Evolutionary conservation across 2,888 invertebrate species (phyloP).

Genomic region (Onthophagus sagittarius): DNA sequence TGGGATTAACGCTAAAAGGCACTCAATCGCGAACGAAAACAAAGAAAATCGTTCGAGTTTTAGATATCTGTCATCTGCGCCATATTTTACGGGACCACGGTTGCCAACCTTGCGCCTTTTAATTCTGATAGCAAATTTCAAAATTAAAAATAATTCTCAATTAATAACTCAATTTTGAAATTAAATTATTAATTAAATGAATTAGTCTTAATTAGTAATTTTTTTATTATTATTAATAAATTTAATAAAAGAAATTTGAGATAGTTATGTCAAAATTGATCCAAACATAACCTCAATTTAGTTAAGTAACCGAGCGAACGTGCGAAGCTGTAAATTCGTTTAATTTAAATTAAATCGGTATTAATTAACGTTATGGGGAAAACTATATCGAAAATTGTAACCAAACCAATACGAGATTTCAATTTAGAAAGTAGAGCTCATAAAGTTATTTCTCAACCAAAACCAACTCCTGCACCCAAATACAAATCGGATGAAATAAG

Average conservation of each 20-base stretch:
- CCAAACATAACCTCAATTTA: neutral
- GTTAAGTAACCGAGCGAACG: neutral
- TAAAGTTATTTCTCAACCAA: constrained; percentile 61
- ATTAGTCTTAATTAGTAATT: neutral
- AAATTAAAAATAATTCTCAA: neutral
- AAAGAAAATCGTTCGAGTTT: constrained; percentile 49
- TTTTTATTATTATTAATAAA: neutral
- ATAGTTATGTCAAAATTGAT: neutral
- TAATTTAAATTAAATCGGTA: neutral
- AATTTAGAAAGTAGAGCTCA: constrained; percentile 76
- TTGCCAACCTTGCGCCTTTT: neutral
- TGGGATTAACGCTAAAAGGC: constrained; percentile 32
- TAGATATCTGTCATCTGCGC: constrained; percentile 46
- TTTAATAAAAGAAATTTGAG: neutral
- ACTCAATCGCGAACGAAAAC: constrained; percentile 48
- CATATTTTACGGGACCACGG: constrained; percentile 15
- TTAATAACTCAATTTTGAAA: neutral
- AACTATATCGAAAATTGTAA: constrained; percentile 54
- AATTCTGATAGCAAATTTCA: neutral
- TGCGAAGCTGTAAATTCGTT: neutral
- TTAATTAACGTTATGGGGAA: constrained; percentile 58
- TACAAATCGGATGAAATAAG: constrained; percentile 60
- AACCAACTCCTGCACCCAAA: constrained; percentile 64
- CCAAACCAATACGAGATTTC: constrained; percentile 61
- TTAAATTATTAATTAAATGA: neutral